These are phyloP conservation scores for Mamestra configurata DNA, from an alignment of 1,140 invertebrate species.

Conservation along the genomic window DNA sequence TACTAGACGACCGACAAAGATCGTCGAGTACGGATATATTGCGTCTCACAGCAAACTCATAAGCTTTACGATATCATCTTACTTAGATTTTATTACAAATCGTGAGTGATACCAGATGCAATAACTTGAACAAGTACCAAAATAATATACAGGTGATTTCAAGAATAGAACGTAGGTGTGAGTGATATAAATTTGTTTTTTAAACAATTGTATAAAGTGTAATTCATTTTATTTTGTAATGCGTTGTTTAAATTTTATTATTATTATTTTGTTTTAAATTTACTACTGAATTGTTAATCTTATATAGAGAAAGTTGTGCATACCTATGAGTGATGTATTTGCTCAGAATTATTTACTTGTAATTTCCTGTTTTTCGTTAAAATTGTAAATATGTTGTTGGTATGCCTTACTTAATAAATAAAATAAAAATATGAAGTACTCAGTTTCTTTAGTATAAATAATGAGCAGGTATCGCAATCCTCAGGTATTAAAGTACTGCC, in stretches of 20 bases:
- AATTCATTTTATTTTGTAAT: too few relatives aligned
- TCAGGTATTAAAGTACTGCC: slow-evolving; percentile 23
- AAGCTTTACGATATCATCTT: slow-evolving; percentile 67
- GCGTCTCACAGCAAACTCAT: slow-evolving; percentile 63
- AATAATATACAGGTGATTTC: slow-evolving; percentile 31
- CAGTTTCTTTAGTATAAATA: background rate
- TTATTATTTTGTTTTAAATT: too few relatives aligned
- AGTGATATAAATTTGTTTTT: slow-evolving; percentile 33
- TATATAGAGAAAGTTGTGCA: too few relatives aligned
- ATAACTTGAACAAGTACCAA: slow-evolving; percentile 53
- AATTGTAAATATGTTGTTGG: too few relatives aligned
- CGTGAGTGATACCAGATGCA: slow-evolving; percentile 56
- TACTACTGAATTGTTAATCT: too few relatives aligned
- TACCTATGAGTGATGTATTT: too few relatives aligned
- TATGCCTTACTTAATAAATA: too few relatives aligned
- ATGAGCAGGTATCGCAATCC: slow-evolving; percentile 36
- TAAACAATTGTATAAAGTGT: too few relatives aligned
- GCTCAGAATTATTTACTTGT: too few relatives aligned
- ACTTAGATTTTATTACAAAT: slow-evolving; percentile 67
- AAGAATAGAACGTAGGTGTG: background rate
- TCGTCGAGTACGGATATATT: slow-evolving; percentile 61
- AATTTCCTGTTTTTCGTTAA: too few relatives aligned
- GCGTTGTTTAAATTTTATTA: too few relatives aligned
- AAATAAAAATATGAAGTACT: too few relatives aligned
- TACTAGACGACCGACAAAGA: slow-evolving; percentile 59